Conservation (phyloP, 2,888 invertebrate species). For the Incurvaria masculella region DNA sequence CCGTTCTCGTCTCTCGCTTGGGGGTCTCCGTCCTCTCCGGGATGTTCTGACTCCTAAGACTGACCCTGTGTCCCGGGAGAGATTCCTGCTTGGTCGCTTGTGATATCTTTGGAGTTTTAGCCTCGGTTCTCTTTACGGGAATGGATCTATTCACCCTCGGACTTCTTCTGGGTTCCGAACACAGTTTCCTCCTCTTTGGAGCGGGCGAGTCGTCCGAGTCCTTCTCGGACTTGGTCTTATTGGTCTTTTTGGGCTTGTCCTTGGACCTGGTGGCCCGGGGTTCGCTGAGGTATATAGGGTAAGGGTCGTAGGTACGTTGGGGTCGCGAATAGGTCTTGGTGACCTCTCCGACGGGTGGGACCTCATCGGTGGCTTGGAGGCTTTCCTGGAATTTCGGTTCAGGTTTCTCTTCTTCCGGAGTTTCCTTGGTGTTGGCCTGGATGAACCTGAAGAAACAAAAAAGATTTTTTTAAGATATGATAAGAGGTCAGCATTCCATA, state of each 20-base stretch:
- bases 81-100: too few species aligned
- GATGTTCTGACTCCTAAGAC: too few species aligned
- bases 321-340: constrained; percentile 44
- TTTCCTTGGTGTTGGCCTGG: constrained; percentile 36
- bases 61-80: too few species aligned
- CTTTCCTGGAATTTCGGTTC: constrained; percentile 29
- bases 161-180: constrained; percentile 25
- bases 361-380: constrained; percentile 37
- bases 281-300: constrained; percentile 41
- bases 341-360: constrained; percentile 39
- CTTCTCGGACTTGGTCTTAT: too few species aligned
- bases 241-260: too few species aligned
- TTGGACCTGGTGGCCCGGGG: constrained; percentile 25
- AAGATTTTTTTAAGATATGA: too few species aligned
- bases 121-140: too few species aligned
- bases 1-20: too few species aligned
- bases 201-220: constrained; percentile 25
- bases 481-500: too few species aligned
- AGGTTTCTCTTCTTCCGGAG: constrained; percentile 26
- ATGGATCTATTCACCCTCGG: neutral
- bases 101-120: too few species aligned
- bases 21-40: too few species aligned
- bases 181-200: constrained; percentile 40
- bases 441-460: constrained; percentile 27
- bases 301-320: constrained; percentile 41